Percentiles rank a stretch among this genome's conserved stretches.
Evolutionary conservation across 2,797 vertebrate species (phyloP).

Genomic region (Neosilurus hyrtlii): DNA sequence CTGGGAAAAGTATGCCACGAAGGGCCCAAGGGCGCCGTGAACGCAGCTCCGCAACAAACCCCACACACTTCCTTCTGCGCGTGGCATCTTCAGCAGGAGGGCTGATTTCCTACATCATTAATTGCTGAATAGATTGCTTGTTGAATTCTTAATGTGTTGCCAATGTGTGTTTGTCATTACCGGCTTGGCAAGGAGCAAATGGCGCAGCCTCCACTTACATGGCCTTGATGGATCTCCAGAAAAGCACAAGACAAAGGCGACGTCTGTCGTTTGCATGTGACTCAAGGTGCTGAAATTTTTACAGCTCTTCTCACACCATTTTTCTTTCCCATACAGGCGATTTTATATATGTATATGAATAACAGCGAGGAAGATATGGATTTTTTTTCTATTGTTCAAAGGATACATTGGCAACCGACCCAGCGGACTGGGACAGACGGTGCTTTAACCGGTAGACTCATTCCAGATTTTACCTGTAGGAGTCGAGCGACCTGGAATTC

Average conservation of each 20-base stretch:
- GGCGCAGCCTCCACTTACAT: constrained; percentile 65
- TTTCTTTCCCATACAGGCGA: not conserved
- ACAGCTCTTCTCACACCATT: constrained; percentile 24
- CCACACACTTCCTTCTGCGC: constrained; percentile 72
- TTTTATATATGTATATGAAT: constrained; percentile 23
- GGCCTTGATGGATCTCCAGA: constrained; percentile 52
- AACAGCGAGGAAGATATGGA: constrained; percentile 7
- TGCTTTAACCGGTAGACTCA: constrained; percentile 47
- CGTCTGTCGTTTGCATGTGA: constrained; percentile 19
- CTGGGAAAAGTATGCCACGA: constrained; percentile 40
- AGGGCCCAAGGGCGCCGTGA: constrained; percentile 67
- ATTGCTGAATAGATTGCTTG: constrained; percentile 80
- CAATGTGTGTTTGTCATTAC: constrained; percentile 77
- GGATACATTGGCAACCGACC: constrained; percentile 10
- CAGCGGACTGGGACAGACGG: constrained; percentile 11
- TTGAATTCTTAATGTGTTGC: constrained; percentile 80
- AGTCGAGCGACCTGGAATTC: constrained; percentile 73
- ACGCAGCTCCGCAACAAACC: constrained; percentile 71
- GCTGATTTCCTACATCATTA: constrained; percentile 80
- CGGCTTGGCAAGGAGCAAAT: constrained; percentile 69
- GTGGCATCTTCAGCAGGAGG: constrained; percentile 73
- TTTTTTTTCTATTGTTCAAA: constrained; percentile 16
- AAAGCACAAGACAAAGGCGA: constrained; percentile 43
- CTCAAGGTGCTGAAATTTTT: constrained; percentile 30
- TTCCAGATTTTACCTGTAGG: constrained; percentile 74